Base-by-base conservation (phyloP, 2,797 vertebrate species). In the Chelonia mydas region DNA sequence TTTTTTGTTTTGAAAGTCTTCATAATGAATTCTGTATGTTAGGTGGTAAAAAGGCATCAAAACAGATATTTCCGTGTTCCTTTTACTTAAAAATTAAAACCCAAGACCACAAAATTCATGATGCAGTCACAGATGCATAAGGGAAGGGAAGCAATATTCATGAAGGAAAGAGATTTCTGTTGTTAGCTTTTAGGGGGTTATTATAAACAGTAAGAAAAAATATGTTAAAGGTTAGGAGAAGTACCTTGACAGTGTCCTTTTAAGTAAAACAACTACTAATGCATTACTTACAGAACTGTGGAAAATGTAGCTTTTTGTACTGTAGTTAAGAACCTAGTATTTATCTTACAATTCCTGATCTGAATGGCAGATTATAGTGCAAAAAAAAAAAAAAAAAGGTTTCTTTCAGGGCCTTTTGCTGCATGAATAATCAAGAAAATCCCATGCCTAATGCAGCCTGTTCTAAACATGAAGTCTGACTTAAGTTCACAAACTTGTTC, bases 171-270 rank as follows among this genome's bases (percentile, higher is more conserved):
- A 81, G 45, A 84, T 92, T 95, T 54, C 85, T 50, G 72, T 93
- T 97, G 83, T 72, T 92, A 95, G 84, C 59, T 97, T 96, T 92
- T 89, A 94, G 55, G 81, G 84, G 74, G 89, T 97, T 94, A 89
- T 94, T 96, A 80, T 94, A 91, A 90, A 96, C 88, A 92, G 76
- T 31, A 86, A 94, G 65, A 87, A 91, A 84, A 45, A 90, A 87
- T 93, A 91, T 83, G 95, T 96, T 96, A 95, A 95, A 92, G 90
- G 85, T 88, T 93, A 90, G 49, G 77, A 94, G 88, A 95, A 96
- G 53, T 61, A 86, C 79, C 90, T 97, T 96, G 80, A 92, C 82
- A 95, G 49, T 92, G 45, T 93, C 78, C 90, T 96, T 97, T 96
- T 92, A 80, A 93, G 91, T 65, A 65, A 41, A 97, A 91, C 86